A percentile compares a stretch with the other conserved stretches of the same genome.
phyloP scores from a whole-genome alignment of 2,113 vertebrate species.

The Ondatra zibethicus region DNA sequence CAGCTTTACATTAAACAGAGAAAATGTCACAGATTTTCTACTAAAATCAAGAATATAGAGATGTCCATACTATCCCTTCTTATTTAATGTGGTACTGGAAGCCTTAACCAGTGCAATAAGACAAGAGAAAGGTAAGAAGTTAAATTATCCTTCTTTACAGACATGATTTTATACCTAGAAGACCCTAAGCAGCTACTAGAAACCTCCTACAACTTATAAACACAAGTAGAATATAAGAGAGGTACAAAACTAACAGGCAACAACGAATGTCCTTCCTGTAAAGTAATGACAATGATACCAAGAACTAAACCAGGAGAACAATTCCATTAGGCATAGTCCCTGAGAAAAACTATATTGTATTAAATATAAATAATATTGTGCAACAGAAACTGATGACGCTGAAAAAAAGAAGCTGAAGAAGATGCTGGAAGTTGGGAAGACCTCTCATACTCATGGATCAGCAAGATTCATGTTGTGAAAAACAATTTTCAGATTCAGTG shows the following conservation, averaged over 20 bases:
- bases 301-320: neutral
- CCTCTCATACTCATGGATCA: neutral
- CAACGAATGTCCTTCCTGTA: neutral
- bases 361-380: neutral
- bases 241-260: neutral
- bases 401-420: neutral
- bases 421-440: neutral
- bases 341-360: neutral
- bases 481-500: neutral
- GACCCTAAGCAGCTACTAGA: neutral
- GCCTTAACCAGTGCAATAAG: neutral
- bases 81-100: neutral
- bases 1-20: neutral
- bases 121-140: neutral
- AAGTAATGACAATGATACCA: neutral
- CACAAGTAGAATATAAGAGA: neutral
- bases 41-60: neutral
- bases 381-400: neutral
- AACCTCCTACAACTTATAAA: neutral
- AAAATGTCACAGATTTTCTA: neutral
- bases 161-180: neutral
- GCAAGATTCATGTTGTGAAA: neutral
- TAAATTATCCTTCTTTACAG: neutral
- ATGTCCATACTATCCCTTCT: neutral
- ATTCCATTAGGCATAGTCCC: neutral